Base-by-base conservation (phyloP, 2,888 invertebrate species). In the Tiliacea citrago region DNA sequence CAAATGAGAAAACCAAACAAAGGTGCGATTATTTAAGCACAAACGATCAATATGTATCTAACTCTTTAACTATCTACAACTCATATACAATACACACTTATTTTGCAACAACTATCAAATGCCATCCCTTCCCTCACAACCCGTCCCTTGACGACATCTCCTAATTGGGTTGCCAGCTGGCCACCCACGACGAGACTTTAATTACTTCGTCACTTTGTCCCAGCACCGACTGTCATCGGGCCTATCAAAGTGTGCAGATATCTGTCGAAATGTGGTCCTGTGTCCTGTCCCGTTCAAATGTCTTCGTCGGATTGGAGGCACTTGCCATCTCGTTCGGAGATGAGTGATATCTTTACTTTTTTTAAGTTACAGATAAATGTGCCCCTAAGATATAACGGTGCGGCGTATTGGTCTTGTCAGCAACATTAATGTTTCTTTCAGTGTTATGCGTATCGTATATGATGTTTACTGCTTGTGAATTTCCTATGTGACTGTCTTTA, bases 131-230 rank as follows among this genome's bases (percentile, higher is more conserved):
- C 6, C 29, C 21, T 42, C 18, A 16, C 51, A 21, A 16, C 18
- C 68, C 67, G 58, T 45, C 65, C 60, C 49, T 62, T 8, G 57
- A 55, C 29, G 74, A 68, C 71, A 69, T 75, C 73, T 62, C 55
- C 75, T 82, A 82, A 83, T 82, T 79, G 81, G 63, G 72, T 69
- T 58, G 60, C 55, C 67, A 58, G 39, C 63, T 10, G 49, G 69
- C 82, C 82, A 83, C 82, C 82, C 82, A 83, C 84, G 81, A 60
- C 8, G 82, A 18, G 9, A 7, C 68, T 65, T 83, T 82, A 77
- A 82, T 84, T 74, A 84, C 71, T 55, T 67, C 58, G 74, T 77
- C 82, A 81, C 68, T 69, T 24, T 62, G 71, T 62, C 68, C 53
- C 68, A 51, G 53, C 47, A 9, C 35, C 53, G 67, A 73, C 82